A percentile compares a stretch with the other conserved stretches of the same genome.
Evolutionary conservation across 1,140 invertebrate species (phyloP).

Genomic region (Steinernema khuongi): DNA sequence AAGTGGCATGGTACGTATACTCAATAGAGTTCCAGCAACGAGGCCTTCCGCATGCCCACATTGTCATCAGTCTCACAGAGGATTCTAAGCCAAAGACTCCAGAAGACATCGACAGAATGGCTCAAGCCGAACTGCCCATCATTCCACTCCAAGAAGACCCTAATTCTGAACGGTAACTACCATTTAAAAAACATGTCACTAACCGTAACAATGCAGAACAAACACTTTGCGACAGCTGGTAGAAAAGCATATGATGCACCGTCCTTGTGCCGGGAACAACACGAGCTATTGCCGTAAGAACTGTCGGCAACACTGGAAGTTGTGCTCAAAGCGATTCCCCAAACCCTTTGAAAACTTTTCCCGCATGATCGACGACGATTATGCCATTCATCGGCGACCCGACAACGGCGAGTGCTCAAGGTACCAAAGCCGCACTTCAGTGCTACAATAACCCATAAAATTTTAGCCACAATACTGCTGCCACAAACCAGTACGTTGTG

Average conservation of each 20-base stretch:
- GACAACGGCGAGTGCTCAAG: constrained; percentile 19
- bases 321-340: background rate
- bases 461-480: background rate
- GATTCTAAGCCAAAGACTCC: constrained; percentile 47
- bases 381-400: constrained; percentile 32
- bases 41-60: constrained; percentile 63
- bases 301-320: background rate
- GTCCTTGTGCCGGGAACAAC: background rate
- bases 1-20: constrained; percentile 35
- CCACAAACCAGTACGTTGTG: constrained; percentile 61
- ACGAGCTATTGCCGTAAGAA: background rate
- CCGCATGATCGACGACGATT: background rate
- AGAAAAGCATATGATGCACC: background rate
- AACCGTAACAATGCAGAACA: constrained; percentile 47
- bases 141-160: background rate
- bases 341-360: constrained; percentile 7
- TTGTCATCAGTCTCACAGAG: constrained; percentile 57
- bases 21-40: constrained; percentile 64
- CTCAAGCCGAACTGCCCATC: constrained; percentile 64
- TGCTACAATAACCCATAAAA: constrained; percentile 57
- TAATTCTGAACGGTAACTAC: background rate
- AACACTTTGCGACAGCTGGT: background rate
- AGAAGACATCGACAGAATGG: constrained; percentile 61
- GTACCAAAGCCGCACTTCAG: constrained; percentile 11
- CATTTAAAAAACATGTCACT: background rate